A percentile compares a stretch with the other conserved stretches of the same genome.
Conservation (phyloP, 2,888 invertebrate species). For the Hecatera dysodea region DNA sequence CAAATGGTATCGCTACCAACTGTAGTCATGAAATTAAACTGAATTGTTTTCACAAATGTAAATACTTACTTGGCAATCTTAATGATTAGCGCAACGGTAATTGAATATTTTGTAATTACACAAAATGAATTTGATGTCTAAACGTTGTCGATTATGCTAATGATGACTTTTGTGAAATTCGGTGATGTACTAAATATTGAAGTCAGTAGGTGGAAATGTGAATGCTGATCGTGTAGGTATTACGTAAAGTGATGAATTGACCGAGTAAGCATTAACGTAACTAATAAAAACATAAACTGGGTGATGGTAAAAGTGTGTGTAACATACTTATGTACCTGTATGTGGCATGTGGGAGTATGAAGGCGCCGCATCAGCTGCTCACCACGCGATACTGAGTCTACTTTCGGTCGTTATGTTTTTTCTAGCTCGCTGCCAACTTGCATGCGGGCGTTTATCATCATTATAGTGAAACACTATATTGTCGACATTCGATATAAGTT, state of each 20-base stretch:
- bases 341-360: constrained; percentile 24
- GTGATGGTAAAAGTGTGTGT: constrained; percentile 58
- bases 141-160: constrained; percentile 32
- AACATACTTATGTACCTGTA: constrained; percentile 18
- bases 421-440: constrained; percentile 22
- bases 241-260: constrained; percentile 59
- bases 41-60: constrained; percentile 55
- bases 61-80: constrained; percentile 22
- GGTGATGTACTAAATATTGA: constrained; percentile 36
- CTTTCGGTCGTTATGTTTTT: constrained; percentile 59
- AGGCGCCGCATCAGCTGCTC: constrained; percentile 25
- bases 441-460: constrained; percentile 50
- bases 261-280: constrained; percentile 42
- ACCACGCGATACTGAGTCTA: constrained; percentile 41
- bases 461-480: constrained; percentile 57
- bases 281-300: constrained; percentile 54
- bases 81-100: constrained; percentile 15
- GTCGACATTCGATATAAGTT: constrained; percentile 55
- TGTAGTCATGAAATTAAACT: constrained; percentile 59
- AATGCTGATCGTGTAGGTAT: constrained; percentile 48
- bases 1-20: constrained; percentile 74
- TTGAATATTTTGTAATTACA: constrained; percentile 20
- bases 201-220: constrained; percentile 45
- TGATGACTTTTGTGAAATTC: constrained; percentile 31
- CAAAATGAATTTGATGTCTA: constrained; percentile 28